Evolutionary conservation across 2,113 vertebrate species (phyloP).

Genomic region (Sarotherodon lohbergeri): DNA sequence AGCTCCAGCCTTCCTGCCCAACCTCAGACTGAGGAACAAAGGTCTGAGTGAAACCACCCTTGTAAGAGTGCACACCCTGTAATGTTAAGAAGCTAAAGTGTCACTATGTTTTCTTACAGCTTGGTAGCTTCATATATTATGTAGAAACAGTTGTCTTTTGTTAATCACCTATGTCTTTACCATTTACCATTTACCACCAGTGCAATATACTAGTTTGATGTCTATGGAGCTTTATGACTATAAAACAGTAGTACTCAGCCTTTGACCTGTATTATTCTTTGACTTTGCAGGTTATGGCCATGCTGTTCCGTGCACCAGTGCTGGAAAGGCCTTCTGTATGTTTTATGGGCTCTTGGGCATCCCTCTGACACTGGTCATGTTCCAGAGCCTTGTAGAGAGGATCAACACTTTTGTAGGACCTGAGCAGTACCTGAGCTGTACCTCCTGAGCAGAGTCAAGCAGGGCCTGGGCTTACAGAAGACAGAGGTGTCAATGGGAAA

Average conservation of each 20-base stretch:
- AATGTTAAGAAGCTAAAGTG: not conserved
- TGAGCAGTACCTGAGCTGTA: not conserved
- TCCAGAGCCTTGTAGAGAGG: conserved; percentile 87
- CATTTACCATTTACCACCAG: not conserved
- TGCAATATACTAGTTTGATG: not conserved
- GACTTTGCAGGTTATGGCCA: conserved; percentile 82
- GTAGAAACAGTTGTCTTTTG: not conserved
- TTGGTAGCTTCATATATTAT: not conserved
- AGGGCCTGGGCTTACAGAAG: conserved; percentile 76
- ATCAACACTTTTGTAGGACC: conserved; percentile 80
- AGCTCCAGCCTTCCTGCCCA: not conserved
- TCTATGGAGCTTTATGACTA: not conserved
- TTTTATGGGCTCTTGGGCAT: conserved; percentile 87
- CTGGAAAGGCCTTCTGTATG: conserved; percentile 89
- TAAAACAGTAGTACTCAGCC: not conserved
- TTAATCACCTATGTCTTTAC: too few species aligned
- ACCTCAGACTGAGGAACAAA: not conserved
- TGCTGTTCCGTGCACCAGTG: conserved; percentile 78
- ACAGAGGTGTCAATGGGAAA: conserved; percentile 82
- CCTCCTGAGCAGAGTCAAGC: conserved; percentile 80
- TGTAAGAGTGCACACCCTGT: not conserved
- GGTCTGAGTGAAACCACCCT: not conserved
- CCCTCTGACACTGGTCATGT: conserved; percentile 87
- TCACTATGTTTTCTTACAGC: not conserved
- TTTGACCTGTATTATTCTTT: conserved; percentile 5